Evolutionary conservation across 2,888 invertebrate genomes (phyloP).

Genomic region (Danaus chrysippus): DNA sequence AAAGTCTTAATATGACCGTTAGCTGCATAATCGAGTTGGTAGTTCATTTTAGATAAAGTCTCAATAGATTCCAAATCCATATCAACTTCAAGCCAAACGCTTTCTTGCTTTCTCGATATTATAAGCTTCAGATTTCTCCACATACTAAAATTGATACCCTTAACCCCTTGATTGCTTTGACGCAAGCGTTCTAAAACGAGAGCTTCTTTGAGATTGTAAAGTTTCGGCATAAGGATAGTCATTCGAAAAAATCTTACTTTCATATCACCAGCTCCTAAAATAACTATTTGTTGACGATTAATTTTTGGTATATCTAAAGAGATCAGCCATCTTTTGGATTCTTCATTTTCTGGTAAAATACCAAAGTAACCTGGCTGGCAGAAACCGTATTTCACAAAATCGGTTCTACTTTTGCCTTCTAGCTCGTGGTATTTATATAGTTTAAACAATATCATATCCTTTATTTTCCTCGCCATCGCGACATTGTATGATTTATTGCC

Average conservation of each 20-base stretch:
- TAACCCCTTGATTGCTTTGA: conserved; percentile 54
- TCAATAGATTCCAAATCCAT: conserved; percentile 63
- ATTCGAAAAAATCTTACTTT: conserved; percentile 49
- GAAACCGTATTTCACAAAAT: conserved; percentile 61
- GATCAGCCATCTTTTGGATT: conserved; percentile 56
- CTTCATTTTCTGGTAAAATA: conserved; percentile 55
- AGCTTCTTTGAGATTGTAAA: conserved; percentile 28
- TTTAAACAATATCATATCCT: conserved; percentile 56
- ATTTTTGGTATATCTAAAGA: conserved; percentile 51
- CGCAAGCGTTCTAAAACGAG: conserved; percentile 47
- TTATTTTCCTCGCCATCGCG: conserved; percentile 54
- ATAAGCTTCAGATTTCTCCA: conserved; percentile 49
- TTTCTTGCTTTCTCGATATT: conserved; percentile 5
- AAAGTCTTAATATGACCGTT: conserved; percentile 34
- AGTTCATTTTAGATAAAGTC: conserved; percentile 46
- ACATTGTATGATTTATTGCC: conserved; percentile 49
- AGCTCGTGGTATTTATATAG: conserved; percentile 55
- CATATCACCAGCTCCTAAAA: conserved; percentile 47
- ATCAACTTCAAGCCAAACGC: conserved; percentile 40
- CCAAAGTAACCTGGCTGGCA: conserved; percentile 55
- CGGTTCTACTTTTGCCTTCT: conserved; percentile 46
- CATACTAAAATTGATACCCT: conserved; percentile 53
- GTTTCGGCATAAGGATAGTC: conserved; percentile 38
- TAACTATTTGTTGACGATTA: conserved; percentile 43
- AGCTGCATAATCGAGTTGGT: conserved; percentile 50